Evolutionary conservation across 2,797 vertebrate genomes (phyloP), one percentile per base, ranked within the genome.

Genomic region (Clarias platycephalus): DNA sequence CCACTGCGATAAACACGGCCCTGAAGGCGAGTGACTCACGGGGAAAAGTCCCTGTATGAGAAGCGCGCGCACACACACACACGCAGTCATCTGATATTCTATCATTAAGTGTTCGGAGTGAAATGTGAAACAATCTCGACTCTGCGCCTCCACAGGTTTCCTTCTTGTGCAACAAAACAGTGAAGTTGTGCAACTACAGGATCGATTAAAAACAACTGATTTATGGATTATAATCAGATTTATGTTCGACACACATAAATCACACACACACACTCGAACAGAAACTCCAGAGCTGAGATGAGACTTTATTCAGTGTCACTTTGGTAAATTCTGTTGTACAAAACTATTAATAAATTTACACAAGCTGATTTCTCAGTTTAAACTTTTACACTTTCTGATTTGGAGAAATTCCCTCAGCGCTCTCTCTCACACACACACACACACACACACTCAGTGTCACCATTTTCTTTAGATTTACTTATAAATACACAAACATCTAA

Each of bases 231-330:
- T 40, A 24, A 40, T 70, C 5, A 12, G 34, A 24, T 40, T 8
- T 16, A 15, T 44, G 22, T 71, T 24, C 37, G 6, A 49, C 12
- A 1, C 64, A 67, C 26, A 40, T n/a, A n/a, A n/a, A n/a, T n/a
- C 16, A 64, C 62, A 3, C 49, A 13, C 49, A 49, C 44, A 49
- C 44, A 13, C 4, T 4, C 5, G n/a, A 26, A 64, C 37, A 5
- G 9, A 58, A 10, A 31, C 53, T 76, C 26, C 26, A 28, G 72
- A 57, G 49, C 16, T 74, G 44, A 53, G 44, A 75, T 1, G 6
- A 76, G 72, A 77, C 55, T 77, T 60, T 55, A 75, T 75, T 75
- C 72, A 74, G 71, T 20, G 44, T 28, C 20, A 28, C 5, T 2
- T 7, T 53, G 18, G 10, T 49, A 16, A 72, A 53, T 49, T 72